phyloP scores from a whole-genome alignment of 2,888 invertebrate species.

The Ennomos quercinarius region DNA sequence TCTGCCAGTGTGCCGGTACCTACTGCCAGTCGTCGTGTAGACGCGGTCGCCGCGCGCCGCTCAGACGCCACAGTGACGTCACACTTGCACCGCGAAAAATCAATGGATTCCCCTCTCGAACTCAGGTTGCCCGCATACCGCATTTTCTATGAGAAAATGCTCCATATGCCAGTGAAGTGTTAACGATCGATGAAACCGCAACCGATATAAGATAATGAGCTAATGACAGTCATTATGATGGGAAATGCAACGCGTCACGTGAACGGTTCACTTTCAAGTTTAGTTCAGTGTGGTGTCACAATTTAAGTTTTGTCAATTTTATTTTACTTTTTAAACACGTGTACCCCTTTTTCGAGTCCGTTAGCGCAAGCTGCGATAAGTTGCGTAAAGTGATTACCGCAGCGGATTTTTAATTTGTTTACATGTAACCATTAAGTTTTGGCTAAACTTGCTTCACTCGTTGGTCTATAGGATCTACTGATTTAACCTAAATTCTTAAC shows the following conservation, averaged over 20 bases:
- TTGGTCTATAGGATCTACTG: constrained; percentile 10
- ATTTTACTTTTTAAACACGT: constrained; percentile 20
- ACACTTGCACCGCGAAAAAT: constrained; percentile 79
- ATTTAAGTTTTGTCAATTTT: constrained; percentile 57
- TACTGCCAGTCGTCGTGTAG: constrained; percentile 70
- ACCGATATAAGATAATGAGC: constrained; percentile 51
- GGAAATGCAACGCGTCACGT: constrained; percentile 65
- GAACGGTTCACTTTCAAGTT: constrained; percentile 76
- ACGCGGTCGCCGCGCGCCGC: constrained; percentile 82
- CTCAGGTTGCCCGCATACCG: constrained; percentile 81
- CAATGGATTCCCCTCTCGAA: constrained; percentile 75
- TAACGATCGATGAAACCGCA: constrained; percentile 46
- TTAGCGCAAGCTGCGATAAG: constrained; percentile 3
- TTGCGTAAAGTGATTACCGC: constrained; percentile 27
- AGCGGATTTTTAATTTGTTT: constrained; percentile 28
- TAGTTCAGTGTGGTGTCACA: constrained; percentile 76
- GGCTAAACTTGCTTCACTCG: constrained; percentile 16
- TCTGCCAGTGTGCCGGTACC: constrained; percentile 35
- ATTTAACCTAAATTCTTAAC: constrained; percentile 27
- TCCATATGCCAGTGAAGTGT: constrained; percentile 79
- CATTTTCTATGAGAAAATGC: constrained; percentile 81
- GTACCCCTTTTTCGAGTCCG: constrained; percentile 6
- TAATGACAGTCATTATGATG: constrained; percentile 55
- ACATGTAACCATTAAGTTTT: constrained; percentile 10
- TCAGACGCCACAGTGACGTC: constrained; percentile 76